Base-by-base conservation (phyloP, 2,888 invertebrate species). In the Cheilosia urbana region DNA sequence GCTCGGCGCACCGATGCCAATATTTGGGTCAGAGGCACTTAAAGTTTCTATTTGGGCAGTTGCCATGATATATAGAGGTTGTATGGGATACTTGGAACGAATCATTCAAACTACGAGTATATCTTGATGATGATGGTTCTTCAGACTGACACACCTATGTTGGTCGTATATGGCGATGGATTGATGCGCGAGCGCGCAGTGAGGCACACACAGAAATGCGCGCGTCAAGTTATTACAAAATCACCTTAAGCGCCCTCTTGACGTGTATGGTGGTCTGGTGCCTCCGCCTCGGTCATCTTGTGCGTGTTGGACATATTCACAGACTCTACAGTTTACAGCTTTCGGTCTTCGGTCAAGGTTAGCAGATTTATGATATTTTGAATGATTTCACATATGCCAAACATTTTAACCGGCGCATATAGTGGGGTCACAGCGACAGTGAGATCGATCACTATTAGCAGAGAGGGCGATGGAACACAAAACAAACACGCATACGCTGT, bases 11-110 rank as follows among this genome's bases (percentile, higher is more conserved):
- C 4, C 11, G 13, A 37, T 85, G 85, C 81, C 76, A 85, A 85
- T 81, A 85, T 85, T 85, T 85, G 58, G 85, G 85, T 85, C 85
- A 85, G 81, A 85, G 72, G 81, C 85, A 85, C 85, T 85, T 85
- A 81, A 85, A 77, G 71, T 81, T 85, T 85, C 77, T 81, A 85
- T 85, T 81, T 85, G 76, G 72, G 69, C 58, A 75, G 78, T 49
- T 47, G 68, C 15, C 17, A 11, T 19, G 40, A 9, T 19, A 34
- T 19, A 30, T 49, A 24, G 49, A 13, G 21, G 21, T 11, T 24
- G 17, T 62, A 40, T 27, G 47, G 42, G 65, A 49, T 47, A 66
- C 51, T 73, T 71, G 84, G 75, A 65, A 66, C 60, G 65, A 73
- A 69, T 69, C 66, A 72, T 72, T 78, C 66, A 63, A 69, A 53